Evolutionary conservation across 2,797 vertebrate species (phyloP), one percentile per base, ranked within the genome.

Genomic region (Pagetopsis macropterus): DNA sequence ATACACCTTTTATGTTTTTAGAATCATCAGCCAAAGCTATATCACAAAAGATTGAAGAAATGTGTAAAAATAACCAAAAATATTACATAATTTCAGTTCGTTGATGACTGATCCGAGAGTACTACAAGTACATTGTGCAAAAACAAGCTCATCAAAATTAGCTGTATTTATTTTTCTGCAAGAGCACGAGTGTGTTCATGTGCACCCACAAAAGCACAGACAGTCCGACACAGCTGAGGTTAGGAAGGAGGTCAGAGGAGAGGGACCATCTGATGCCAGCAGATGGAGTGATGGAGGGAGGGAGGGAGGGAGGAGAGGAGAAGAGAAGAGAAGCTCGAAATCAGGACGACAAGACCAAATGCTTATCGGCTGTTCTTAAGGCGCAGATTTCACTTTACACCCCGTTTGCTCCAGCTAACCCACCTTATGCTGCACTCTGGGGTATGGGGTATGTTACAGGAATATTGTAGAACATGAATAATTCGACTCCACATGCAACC

Each of bases 241-340:
- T 84, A 76, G 3, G 10, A 70, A 82, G 68, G 86, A 91, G 89
- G 94, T 93, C 91, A 91, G 74, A 75, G 72, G 67, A 72, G 79
- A 86, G 78, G 70, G 81, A 85, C 82, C 94, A 94, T 94, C 92
- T 95, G 94, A 95, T 90, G 83, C 72, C 83, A 91, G 89, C 94
- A 95, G 94, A 95, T 94, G 94, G 94, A 91, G 84, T 72, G 89
- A 85, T 82, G 73, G 77, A 80, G 76, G 67, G 84, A 88, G 79
- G 85, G 72, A 79, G 69, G 85, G 72, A 79, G n/a, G n/a, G n/a
- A n/a, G n/a, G n/a, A n/a, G n/a, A n/a, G 69, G 65, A 23, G 79
- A 79, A 73, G 64, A 84, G 78, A 85, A 79, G 65, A 76, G 77
- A 84, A 82, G 83, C 80, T 86, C 62, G 45, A 81, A 92, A 92